Base-by-base conservation (phyloP, 2,113 vertebrate genomes). In the Pseudolaguvia tuberculata region DNA sequence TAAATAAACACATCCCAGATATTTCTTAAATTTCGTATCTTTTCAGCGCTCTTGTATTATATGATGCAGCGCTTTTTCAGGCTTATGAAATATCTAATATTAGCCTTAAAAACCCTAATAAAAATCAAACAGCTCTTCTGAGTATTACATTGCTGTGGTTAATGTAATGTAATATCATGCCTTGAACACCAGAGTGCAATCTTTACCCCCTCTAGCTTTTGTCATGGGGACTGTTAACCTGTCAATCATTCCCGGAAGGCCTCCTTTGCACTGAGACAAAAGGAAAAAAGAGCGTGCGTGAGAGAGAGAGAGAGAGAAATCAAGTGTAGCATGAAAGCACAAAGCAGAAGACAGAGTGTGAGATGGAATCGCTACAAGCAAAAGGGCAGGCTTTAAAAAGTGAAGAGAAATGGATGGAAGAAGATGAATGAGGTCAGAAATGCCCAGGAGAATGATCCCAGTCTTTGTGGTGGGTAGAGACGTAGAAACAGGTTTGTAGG, bases 351-450 rank as follows among this genome's bases (percentile, higher is more conserved):
- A 79, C 61, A 57, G 77, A 82, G 79, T 75, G 78, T 78, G 79
- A 81, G 71, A 79, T 80, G 83, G 87, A 83, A 88, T 87, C 25
- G 79, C 85, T 85, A 81, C 82, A 83, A 87, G 85, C 82, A 48
- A 80, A 86, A 84, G 62, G 81, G 77, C 76, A 82, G 85, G 76
- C 83, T 88, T 84, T 86, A 77, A 86, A 84, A 62, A 75, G 73
- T n/a, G 25, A 73, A 57, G 80, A 79, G 79, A 78, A 76, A 86
- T 85, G 82, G 73, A 50, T 79, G 82, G 75, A 82, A 81, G 81
- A 83, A 86, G 88, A 89, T 89, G 88, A 90, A 90, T 88, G 85
- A 77, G 89, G 88, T 88, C 88, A 89, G 86, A 84, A 82, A 82
- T 74, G 78, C 87, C 85, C 88, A 72, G 78, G 87, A 88, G 89